A percentile compares a stretch with the other conserved stretches of the same genome.
phyloP scores from a whole-genome alignment of 2,113 vertebrate species.

The human region GRCh38 chr1:33735501-33736000 shows the following conservation, averaged over 20 bases:
- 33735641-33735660: not conserved
- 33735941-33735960: accelerated
- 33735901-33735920: not conserved
- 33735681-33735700: slow-evolving; percentile 59
- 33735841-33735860: slow-evolving; percentile 63
- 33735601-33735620: not conserved
- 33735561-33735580: not conserved
- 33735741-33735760: slow-evolving; percentile 76
- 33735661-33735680: slow-evolving; percentile 24
- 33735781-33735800: slow-evolving; percentile 67
- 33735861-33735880: slow-evolving; percentile 38
- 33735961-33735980: not conserved
- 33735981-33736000: not conserved
- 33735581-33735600: not conserved
- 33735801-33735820: slow-evolving; percentile 78
- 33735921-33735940: not conserved
- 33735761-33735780: slow-evolving; percentile 77
- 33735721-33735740: slow-evolving; percentile 57
- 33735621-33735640: slow-evolving; percentile 55
- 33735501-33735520: not conserved
- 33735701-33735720: slow-evolving; percentile 61
- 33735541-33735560: not conserved
- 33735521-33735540: not conserved
- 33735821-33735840: slow-evolving; percentile 65
- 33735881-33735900: slow-evolving; percentile 42